Conservation (phyloP, 2,113 vertebrate species). For the Garra rufa region DNA sequence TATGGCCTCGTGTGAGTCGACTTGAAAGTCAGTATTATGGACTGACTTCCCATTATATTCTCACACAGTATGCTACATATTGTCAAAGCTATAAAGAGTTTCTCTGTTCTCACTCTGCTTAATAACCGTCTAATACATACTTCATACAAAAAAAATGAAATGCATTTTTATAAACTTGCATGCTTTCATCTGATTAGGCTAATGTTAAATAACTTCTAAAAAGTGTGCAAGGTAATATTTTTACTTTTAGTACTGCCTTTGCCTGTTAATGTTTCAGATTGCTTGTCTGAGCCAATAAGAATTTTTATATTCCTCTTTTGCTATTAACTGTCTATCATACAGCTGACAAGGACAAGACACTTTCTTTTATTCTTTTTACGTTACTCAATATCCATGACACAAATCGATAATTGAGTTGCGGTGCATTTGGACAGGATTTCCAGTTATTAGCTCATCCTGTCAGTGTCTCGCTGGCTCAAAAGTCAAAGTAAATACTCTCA, state of each 20-base stretch:
- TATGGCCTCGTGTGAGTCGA: slow-evolving; percentile 46
- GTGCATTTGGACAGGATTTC: slow-evolving; percentile 67
- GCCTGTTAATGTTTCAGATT: background rate
- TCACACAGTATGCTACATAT: slow-evolving; percentile 27
- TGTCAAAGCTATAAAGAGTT: background rate
- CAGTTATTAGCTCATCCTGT: slow-evolving; percentile 69
- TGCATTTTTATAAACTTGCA: background rate
- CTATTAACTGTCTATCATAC: slow-evolving; percentile 76
- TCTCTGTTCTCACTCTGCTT: background rate
- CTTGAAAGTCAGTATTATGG: slow-evolving; percentile 44
- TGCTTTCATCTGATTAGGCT: background rate
- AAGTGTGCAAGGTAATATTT: background rate
- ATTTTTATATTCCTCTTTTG: background rate
- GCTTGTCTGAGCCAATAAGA: background rate
- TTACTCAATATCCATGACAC: slow-evolving; percentile 67
- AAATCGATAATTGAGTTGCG: slow-evolving; percentile 72
- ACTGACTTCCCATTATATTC: slow-evolving; percentile 28
- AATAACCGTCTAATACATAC: background rate
- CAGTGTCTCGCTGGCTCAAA: slow-evolving; percentile 48
- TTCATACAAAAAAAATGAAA: no score
- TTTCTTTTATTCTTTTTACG: slow-evolving; percentile 53
- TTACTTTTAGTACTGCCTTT: background rate
- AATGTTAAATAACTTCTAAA: background rate
- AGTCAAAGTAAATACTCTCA: slow-evolving; percentile 45
- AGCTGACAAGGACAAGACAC: slow-evolving; percentile 62